Percentiles rank a stretch among this genome's conserved stretches.
Evolutionary conservation across 2,797 vertebrate genomes (phyloP).

Genomic region (Perodicticus potto): DNA sequence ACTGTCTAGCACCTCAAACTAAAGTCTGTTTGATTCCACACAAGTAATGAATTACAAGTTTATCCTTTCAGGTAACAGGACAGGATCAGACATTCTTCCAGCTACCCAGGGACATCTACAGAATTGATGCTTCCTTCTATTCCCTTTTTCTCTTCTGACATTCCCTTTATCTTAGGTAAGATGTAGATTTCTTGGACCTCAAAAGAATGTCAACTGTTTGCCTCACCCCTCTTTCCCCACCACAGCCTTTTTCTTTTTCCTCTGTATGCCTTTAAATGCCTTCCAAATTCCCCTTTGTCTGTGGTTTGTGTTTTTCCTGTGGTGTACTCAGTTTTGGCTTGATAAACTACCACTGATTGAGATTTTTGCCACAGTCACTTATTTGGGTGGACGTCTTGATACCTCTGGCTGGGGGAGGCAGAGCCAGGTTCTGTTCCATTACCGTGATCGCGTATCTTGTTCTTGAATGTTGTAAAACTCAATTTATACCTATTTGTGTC

Average conservation of each 20-base stretch:
- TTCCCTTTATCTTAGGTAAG: neutral
- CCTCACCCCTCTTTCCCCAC: too few species aligned
- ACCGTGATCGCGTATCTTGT: neutral
- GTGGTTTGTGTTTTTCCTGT: neutral
- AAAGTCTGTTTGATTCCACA: neutral
- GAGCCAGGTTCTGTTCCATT: neutral
- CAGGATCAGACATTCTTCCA: neutral
- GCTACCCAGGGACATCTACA: neutral
- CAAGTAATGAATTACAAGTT: neutral
- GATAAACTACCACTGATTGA: neutral
- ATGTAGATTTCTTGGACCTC: neutral
- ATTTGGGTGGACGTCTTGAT: neutral
- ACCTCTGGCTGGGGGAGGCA: neutral
- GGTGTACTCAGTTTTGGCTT: neutral
- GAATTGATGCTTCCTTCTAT: neutral
- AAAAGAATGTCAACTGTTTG: neutral
- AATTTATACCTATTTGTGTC: conserved; percentile 38
- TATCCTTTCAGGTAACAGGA: neutral
- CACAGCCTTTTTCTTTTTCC: neutral
- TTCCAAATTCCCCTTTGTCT: neutral
- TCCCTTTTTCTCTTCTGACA: neutral
- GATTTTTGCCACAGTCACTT: neutral
- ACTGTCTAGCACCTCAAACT: neutral
- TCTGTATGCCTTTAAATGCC: neutral
- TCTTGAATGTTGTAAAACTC: conserved; percentile 33